phyloP scores from a whole-genome alignment of 1,140 invertebrate genomes.

The Scaptomyza hsui region DNA sequence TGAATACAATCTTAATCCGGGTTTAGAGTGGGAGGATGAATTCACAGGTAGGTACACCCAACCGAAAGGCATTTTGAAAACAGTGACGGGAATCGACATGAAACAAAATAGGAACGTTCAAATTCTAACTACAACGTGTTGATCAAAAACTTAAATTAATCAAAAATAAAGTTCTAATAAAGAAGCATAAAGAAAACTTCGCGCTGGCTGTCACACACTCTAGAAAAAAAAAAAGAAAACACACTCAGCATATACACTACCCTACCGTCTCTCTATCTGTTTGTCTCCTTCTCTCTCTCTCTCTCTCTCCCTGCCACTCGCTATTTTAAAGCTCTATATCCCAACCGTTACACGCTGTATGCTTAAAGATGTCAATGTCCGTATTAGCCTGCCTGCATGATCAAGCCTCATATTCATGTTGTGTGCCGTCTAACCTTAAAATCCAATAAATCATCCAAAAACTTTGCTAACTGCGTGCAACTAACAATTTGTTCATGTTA shows the following conservation, averaged over 20 bases:
- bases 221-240: conserved; percentile 21
- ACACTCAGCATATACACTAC: conserved; percentile 3
- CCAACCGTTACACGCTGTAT: conserved; percentile 8
- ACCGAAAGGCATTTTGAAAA: conserved; percentile 32
- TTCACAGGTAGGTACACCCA: conserved; percentile 97
- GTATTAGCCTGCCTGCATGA: conserved; percentile 13
- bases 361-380: not conserved
- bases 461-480: conserved; percentile 9
- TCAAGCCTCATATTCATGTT: conserved; percentile 21
- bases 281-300: not conserved
- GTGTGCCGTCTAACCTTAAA: conserved; percentile 17
- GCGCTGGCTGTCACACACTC: conserved; percentile 48
- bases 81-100: conserved; percentile 84
- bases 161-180: conserved; percentile 13
- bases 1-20: conserved; percentile 99
- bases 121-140: conserved; percentile 66
- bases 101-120: conserved; percentile 84
- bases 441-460: not conserved
- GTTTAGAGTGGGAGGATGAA: conserved; percentile 99
- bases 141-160: conserved; percentile 16
- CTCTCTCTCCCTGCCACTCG: not conserved
- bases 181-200: conserved; percentile 11
- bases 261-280: not conserved
- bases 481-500: not conserved
- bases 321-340: not conserved